Base-by-base conservation (phyloP, 2,113 vertebrate species). In the Hypanus sabinus region DNA sequence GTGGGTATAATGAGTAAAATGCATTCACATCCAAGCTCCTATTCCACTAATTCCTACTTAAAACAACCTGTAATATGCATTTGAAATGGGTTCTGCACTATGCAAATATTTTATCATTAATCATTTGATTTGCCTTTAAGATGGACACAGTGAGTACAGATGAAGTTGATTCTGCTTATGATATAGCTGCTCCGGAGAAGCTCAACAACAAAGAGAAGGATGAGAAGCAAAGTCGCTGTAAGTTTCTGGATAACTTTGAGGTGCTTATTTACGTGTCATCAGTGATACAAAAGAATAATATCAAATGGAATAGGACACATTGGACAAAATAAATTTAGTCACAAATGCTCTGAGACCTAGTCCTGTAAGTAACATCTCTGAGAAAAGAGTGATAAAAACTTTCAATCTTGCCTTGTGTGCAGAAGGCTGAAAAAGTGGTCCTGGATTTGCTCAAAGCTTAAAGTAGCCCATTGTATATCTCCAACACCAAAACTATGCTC, bases 201-300 rank as follows among this genome's bases (percentile, higher is more conserved):
- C 1, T 33, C 16, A 90, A 90, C 85, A 36, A n/a, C 85, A 90
- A 90, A 65, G 85, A 90, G 0, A 90, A 62, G n/a, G 85, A 90
- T 6, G 85, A 90, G n/a, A 90, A 68, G 57, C 62, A 1, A 65
- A 90, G 9, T 90, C 85, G 85, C 5, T 9, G 85, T 90, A 68
- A 90, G 30, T 90, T 30, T 90, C 85, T 90, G 16, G 14, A 90
- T 65, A 30, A 33, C 14, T 65, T 90, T 90, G 85, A 65, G 30
- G 5, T 88, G 62, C 62, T 85, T 62, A 33, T 90, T 62, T 60
- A 5, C 24, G 20, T 55, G 12, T 85, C 18, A 46, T 7, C 46
- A 20, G 38, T 62, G 81, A 7, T 87, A 62, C 57, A 6, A 5
- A 62, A 60, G 57, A 1, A 55, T 12, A 6, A 88, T 88, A 62